Evolutionary conservation across 2,113 vertebrate species (phyloP), one percentile per base, ranked within the genome.

Genomic region (Castor canadensis): DNA sequence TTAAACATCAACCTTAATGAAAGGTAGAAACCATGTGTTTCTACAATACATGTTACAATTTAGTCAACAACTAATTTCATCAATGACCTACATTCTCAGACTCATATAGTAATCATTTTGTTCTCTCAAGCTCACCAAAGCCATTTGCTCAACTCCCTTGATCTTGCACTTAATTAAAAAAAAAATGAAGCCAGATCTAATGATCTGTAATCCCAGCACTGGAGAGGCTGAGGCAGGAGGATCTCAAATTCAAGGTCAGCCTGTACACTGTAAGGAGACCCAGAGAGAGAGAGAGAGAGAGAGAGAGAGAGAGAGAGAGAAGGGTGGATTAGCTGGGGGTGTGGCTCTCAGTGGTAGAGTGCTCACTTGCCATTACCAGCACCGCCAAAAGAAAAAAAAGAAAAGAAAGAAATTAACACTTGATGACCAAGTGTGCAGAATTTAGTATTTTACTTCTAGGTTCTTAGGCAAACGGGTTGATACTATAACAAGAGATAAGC

Each of bases 31-130:
- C 19, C 16, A 54, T 64, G 13, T 26, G 6, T 83, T 26, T 94
- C 28, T 56, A 49, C 45, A 90, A 80, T 22, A 69, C 13, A 75
- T 16, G 11, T 84, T 45, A 56, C 58, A 89, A 69, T 80, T 89
- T 45, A 47, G 64, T 52, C 35, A 91, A 90, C 12, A 62, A 30
- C 35, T 66, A 77, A 38, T 58, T 69, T 69, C 89, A 82, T 82
- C 79, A 83, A 30, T 84, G 83, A 73, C n/a, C 93, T 87, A 67
- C 19, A 93, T 91, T 86, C 58, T 94, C 32, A 64, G 60, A 81
- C 15, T 91, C 52, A 28, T n/a, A 35, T 64, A 87, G 77, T 91
- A 92, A 92, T 71, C 76, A 89, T 60, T 64, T 80, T 62, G 58
- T 67, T 95, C 43, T 85, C 81, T 87, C 71, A 75, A 84, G 26